phyloP scores from a whole-genome alignment of 1,140 invertebrate genomes.

The Ooceraea biroi region DNA sequence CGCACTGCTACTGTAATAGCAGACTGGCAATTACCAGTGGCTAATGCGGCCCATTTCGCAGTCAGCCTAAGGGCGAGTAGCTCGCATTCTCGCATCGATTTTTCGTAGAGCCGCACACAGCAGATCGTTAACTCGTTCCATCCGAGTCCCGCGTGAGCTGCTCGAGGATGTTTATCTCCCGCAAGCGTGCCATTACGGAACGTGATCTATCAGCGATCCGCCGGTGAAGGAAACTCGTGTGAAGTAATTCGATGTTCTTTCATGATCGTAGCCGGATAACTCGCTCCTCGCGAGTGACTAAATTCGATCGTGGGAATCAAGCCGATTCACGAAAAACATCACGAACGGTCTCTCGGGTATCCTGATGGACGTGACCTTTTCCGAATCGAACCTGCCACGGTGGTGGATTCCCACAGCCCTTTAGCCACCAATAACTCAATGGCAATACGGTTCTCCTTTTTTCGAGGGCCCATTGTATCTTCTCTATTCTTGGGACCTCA shows the following conservation, averaged over 20 bases:
- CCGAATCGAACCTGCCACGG: constrained; percentile 74
- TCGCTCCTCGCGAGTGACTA: background rate
- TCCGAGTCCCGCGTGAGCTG: constrained; percentile 22
- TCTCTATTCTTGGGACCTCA: constrained; percentile 59
- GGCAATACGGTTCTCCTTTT: constrained; percentile 66
- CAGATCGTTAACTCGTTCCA: constrained; percentile 25
- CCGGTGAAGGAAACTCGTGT: constrained; percentile 56
- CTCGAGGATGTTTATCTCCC: constrained; percentile 30
- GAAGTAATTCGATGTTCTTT: background rate
- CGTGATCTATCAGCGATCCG: constrained; percentile 16
- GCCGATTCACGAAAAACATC: constrained; percentile 65
- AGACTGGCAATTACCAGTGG: constrained; percentile 63
- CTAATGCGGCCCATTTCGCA: constrained; percentile 61
- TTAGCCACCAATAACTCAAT: constrained; percentile 81
- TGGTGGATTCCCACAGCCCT: constrained; percentile 75
- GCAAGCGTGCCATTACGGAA: constrained; percentile 20
- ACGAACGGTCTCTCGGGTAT: constrained; percentile 67
- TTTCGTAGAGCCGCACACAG: constrained; percentile 20
- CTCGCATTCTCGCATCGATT: constrained; percentile 32
- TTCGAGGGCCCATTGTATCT: constrained; percentile 74
- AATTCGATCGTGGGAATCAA: constrained; percentile 82
- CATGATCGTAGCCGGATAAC: background rate
- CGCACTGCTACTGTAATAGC: constrained; percentile 67
- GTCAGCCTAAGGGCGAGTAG: constrained; percentile 48
- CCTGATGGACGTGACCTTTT: constrained; percentile 76